These are phyloP conservation scores for Leucopternis melanops DNA, from an alignment of 2,113 vertebrate genomes.

Conservation along the genomic window DNA sequence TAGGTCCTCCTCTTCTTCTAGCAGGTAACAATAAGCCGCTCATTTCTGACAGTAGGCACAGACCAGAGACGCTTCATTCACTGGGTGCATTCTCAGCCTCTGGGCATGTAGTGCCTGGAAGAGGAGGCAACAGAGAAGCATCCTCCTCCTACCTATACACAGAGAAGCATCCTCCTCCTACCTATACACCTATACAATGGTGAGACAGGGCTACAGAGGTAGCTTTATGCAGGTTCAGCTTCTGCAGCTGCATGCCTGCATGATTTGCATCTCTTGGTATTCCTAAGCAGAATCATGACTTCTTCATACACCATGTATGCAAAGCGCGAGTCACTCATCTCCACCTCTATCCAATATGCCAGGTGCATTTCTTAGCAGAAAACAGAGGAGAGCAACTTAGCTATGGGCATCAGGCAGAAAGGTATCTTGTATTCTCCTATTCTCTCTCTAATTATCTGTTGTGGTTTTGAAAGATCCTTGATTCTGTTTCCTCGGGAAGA, in stretches of 20 bases:
- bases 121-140: not conserved
- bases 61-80: not conserved
- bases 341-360: not conserved
- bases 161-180: not conserved
- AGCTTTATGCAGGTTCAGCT: not conserved
- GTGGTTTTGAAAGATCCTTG: not conserved
- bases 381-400: not conserved
- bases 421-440: not conserved
- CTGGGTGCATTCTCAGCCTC: not conserved
- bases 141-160: not conserved
- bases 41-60: not conserved
- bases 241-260: not conserved
- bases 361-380: not conserved
- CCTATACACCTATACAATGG: not conserved
- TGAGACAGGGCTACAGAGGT: not conserved
- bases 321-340: not conserved
- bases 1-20: not conserved
- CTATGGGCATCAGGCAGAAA: not conserved
- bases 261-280: not conserved
- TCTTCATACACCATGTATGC: not conserved
- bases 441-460: not conserved
- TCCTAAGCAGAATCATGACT: not conserved
- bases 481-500: not conserved
- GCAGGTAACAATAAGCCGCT: not conserved
- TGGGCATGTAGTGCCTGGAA: not conserved